phyloP scores from a whole-genome alignment of 2,888 invertebrate genomes.

The Alloplasta piceator region DNA sequence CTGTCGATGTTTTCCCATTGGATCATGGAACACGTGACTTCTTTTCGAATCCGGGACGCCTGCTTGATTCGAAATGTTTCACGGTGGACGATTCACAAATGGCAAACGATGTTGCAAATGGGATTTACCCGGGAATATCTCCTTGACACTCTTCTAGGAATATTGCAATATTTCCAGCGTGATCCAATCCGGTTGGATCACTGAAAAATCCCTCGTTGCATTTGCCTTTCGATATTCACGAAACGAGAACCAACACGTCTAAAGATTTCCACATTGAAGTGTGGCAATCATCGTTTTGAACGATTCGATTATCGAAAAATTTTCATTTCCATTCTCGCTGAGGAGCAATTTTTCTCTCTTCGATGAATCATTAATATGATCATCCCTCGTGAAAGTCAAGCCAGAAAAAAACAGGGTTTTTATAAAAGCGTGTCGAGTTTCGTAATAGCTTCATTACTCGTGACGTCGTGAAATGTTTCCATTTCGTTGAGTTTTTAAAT shows the following conservation, averaged over 20 bases:
- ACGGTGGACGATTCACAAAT: constrained; percentile 4
- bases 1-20: not conserved
- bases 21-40: not conserved
- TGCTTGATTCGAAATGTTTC: not conserved
- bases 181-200: constrained; percentile 39
- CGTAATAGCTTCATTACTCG: not conserved
- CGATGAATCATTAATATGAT: too few species aligned
- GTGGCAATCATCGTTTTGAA: too few species aligned
- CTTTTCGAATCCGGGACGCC: constrained; percentile 18
- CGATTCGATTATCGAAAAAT: not conserved
- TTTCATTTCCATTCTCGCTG: not conserved
- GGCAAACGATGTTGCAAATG: constrained; percentile 27
- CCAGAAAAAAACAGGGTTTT: too few species aligned
- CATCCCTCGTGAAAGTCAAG: too few species aligned
- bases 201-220: constrained; percentile 20
- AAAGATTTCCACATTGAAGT: too few species aligned
- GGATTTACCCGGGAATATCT: constrained; percentile 39
- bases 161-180: constrained; percentile 36
- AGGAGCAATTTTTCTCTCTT: too few species aligned
- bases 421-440: too few species aligned
- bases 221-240: not conserved
- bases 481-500: constrained; percentile 2
- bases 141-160: constrained; percentile 43
- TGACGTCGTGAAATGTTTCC: not conserved
- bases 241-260: too few species aligned